Evolutionary conservation across 1,140 invertebrate genomes (phyloP), one percentile per base, ranked within the genome.

Genomic region (Drosophila carrolli): DNA sequence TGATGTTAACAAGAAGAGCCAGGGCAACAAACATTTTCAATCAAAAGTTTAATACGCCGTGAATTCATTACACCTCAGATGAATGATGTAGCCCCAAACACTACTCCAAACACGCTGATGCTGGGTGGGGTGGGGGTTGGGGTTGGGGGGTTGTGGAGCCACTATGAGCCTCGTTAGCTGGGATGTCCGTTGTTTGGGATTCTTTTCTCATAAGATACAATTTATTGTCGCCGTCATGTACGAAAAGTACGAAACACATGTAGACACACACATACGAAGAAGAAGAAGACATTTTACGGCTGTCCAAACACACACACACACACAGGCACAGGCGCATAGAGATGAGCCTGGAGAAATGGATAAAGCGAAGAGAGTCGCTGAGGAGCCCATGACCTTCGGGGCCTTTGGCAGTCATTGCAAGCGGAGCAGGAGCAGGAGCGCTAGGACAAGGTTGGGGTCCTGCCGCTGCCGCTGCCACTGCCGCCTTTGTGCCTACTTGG

Each of bases 161-260:
- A 23, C 48, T 35, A 51, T 35, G 48, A 35, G 48, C 48, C 46
- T 23, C 35, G 48, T 19, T 58, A 58, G 54, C 56, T 56, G 46
- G 46, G 57, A 47, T 60, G 60, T 66, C 81, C 85, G 80, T 82
- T 90, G 82, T 81, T 86, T 79, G 68, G 74, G 73, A 70, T 77
- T 86, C 61, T 68, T 46, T 70, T 71, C 68, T 86, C 78, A 86
- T 81, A 90, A 90, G 85, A 90, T 81, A 82, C 74, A 90, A 90
- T 90, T 90, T 90, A 90, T 90, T 90, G 85, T 86, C 67, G 63
- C 78, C 82, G 70, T 71, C 79, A 88, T 79, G 85, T 79, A 73
- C 62, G 55, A 55, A 61, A 72, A 66, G 59, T 53, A 60, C 44
- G 56, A 79, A 67, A 74, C 75, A 77, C 67, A 74, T 82, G 74